Conservation (phyloP, 1,140 invertebrate genomes). For the Tetraneura akinire region DNA sequence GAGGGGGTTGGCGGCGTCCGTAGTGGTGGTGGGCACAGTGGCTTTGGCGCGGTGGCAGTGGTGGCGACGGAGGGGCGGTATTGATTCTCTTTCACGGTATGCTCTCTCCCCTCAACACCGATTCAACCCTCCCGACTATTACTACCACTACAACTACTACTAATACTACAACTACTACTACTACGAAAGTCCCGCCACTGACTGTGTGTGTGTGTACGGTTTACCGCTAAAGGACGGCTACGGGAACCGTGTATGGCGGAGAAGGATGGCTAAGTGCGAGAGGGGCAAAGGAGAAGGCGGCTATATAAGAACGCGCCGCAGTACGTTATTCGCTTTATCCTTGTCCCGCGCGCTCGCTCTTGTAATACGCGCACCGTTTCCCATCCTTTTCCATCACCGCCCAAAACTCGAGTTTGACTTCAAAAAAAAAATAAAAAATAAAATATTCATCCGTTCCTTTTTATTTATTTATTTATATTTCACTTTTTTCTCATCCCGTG, state of each 20-base stretch:
- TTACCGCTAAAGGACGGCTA: conserved; percentile 1
- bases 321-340: background rate
- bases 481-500: conserved; percentile 1
- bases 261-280: background rate
- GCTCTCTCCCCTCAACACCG: conserved; percentile 7
- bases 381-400: background rate
- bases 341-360: too few relatives aligned
- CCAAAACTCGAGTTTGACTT: conserved; percentile 9
- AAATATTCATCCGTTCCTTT: conserved; percentile 31
- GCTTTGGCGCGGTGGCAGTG: background rate
- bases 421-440: conserved; percentile 22
- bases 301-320: background rate
- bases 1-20: background rate
- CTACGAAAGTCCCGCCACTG: background rate
- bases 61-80: conserved; percentile 16
- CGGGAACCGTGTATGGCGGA: background rate
- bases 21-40: background rate
- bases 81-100: conserved; percentile 44
- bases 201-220: background rate
- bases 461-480: conserved; percentile 20
- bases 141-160: conserved; percentile 2
- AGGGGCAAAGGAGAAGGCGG: background rate
- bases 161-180: conserved; percentile 3
- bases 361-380: background rate
- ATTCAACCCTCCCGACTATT: background rate